Base-by-base conservation (phyloP, 30 jellyfish, hydroid and myxozoan species). In the Aurelia sp. region DNA sequence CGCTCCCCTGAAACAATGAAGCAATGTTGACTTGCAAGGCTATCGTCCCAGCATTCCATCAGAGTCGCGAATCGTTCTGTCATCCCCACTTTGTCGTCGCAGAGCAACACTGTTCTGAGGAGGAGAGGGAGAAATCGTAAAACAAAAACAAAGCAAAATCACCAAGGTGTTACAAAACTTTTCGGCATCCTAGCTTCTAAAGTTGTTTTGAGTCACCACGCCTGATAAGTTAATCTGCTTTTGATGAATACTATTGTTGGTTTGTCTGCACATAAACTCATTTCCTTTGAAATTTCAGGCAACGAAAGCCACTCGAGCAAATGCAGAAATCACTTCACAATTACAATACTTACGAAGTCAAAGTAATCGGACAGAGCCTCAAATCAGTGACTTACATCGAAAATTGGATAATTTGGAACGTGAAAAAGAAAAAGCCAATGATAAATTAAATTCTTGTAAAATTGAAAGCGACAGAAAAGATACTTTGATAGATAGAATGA, bases 391-490 rank as follows among this genome's bases (percentile, higher is more conserved):
- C 15, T 22, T 84, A 10, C 82, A 84, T 51, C 20, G 86, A 41
- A 84, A 74, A 59, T n/a, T 71, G 19, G 82, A 84, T 37, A 62
- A 62, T 62, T 66, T 84, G 16, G 87, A 84, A 72, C 51, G 84
- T 20, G 80, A 73, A 19, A 76, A 47, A 47, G 93, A 72, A 40
- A 59, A 33, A 19, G 21, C 79, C 2, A 44, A 27, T 41, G 85
- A 84, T n/a, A 60, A 63, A 22, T n/a, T 58, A 60, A 62, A 40
- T 33, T 62, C 83, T 40, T 73, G 7, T 44, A 73, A 77, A 76
- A n/a, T 35, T 51, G 97, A 90, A 61, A 23, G 63, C 8, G 89
- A 83, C 47, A 51, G 76, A 41, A 90, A 89, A 66, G 97, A 90
- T 48, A 57, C 55, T 12, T 62, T 90, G 53, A 40, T 82, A 20